Base-by-base conservation (phyloP, 2,888 invertebrate genomes). In the Meganola albula region DNA sequence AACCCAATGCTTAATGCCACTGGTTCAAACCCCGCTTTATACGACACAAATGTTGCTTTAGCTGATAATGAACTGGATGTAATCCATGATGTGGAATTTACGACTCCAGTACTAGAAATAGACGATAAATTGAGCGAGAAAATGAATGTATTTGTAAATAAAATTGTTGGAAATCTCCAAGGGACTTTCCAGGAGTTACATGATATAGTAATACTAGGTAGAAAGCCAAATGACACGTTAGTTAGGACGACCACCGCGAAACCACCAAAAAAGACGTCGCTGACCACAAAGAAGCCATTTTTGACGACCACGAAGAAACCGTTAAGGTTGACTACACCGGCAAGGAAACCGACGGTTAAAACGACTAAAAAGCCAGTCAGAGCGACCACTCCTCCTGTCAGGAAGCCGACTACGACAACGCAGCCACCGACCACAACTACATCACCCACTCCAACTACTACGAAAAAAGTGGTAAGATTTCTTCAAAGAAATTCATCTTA, bases 1-100 rank as follows among this genome's bases (percentile, higher is more conserved):
- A 94, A 95, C 67, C 95, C 95, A 0, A 91, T 94, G 76, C 75
- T 94, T 0, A 94, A 94, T 42, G 90, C 90, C 52, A 91, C 92
- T 0, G 84, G 87, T 1, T 84, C 88, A 0, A 82, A 87, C 12
- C 72, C 87, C 5, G 79, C 75, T 1, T 48, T 80, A 0, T 88
- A 66, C 28, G 87, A 87, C 26, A 78, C 85, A 3, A 87, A 82
- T 12, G 67, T 87, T n/a, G 75, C 89, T 0, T 74, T 88, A 45
- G 78, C 87, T 3, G 87, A 88, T 1, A 87, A 87, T 26, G 88
- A 87, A 26, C 75, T 88, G 13, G 79, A 88, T 20, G 45, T 70
- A 1, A 38, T 83, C 1, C 77, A 82, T 1, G 90, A 90, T 12
- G 73, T 89, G 8, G 92, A 93, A 29, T 89, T 93, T 6, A 92